Percentiles rank a stretch among this genome's conserved stretches.
These are phyloP conservation scores for Callinectes sapidus DNA, from an alignment of 2,888 invertebrate genomes.

Conservation along the genomic window DNA sequence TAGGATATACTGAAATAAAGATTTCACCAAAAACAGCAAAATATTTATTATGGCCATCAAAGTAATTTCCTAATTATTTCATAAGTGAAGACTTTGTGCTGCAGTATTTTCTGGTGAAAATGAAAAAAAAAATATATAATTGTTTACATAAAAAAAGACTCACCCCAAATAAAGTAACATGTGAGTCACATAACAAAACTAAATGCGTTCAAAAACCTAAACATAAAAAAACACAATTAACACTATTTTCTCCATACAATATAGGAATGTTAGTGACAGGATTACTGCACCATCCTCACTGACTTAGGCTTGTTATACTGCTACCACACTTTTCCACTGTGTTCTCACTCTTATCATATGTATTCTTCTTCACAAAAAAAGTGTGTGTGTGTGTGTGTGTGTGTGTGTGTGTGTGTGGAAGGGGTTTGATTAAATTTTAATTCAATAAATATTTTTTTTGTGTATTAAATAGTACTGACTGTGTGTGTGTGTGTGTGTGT, in stretches of 20 bases:
- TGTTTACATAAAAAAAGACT: not conserved
- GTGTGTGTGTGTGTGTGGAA: too few relatives aligned
- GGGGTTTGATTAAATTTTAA: too few relatives aligned
- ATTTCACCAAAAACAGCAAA: not conserved
- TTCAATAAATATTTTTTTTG: too few relatives aligned
- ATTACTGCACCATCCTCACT: not conserved
- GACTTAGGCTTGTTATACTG: not conserved
- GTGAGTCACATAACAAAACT: not conserved
- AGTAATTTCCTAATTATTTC: not conserved
- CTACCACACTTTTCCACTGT: not conserved
- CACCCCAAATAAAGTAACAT: not conserved
- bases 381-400: not conserved
- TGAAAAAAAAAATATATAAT: constrained; percentile 14
- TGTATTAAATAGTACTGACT: too few relatives aligned
- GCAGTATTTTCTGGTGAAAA: not conserved
- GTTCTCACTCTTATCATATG: not conserved
- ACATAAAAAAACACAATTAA: not conserved
- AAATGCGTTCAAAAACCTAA: not conserved
- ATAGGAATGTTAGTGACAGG: not conserved
- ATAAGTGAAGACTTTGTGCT: not conserved
- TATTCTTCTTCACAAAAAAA: not conserved
- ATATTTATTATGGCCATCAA: constrained; percentile 21
- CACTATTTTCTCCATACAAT: not conserved
- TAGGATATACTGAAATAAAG: too few relatives aligned
- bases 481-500: constrained; percentile 1